phyloP scores from a whole-genome alignment of 2,113 vertebrate species.

The Pantherophis guttatus region DNA sequence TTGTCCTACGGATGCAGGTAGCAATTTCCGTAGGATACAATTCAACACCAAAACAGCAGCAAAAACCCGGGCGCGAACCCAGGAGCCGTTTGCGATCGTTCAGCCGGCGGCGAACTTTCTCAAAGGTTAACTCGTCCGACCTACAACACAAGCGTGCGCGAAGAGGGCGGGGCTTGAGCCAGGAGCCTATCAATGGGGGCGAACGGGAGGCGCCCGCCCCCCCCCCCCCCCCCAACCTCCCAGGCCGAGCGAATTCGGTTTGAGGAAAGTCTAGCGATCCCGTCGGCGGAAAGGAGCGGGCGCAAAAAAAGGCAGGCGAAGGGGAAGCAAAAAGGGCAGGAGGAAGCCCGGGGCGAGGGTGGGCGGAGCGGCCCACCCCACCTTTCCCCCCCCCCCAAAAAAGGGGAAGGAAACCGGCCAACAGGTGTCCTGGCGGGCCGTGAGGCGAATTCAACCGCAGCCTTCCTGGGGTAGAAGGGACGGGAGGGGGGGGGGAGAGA shows the following conservation, averaged over 20 bases:
- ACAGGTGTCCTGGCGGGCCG: not conserved
- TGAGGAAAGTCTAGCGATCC: not conserved
- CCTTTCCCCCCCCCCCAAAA: not conserved
- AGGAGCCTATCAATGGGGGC: not conserved
- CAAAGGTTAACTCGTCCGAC: not conserved
- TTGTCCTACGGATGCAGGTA: not conserved
- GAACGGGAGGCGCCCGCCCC: not conserved
- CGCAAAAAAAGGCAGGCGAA: not conserved
- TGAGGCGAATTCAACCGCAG: not conserved
- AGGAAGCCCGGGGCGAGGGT: not conserved
- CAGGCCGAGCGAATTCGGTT: not conserved
- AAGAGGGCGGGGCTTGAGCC: not conserved
- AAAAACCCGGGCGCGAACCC: not conserved
- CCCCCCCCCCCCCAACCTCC: accelerated
- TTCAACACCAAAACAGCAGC: not conserved
- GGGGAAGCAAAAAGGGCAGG: not conserved
- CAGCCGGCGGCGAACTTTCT: not conserved
- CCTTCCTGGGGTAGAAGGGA: not conserved
- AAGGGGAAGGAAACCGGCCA: not conserved
- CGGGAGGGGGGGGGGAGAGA: no score
- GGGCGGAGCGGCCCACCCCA: not conserved
- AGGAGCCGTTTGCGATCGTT: not conserved
- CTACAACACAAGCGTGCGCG: not conserved
- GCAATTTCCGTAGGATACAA: not conserved
- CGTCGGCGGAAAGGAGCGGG: not conserved